Conservation (phyloP, 2,113 vertebrate species). For the Gymnorhina tibicen region DNA sequence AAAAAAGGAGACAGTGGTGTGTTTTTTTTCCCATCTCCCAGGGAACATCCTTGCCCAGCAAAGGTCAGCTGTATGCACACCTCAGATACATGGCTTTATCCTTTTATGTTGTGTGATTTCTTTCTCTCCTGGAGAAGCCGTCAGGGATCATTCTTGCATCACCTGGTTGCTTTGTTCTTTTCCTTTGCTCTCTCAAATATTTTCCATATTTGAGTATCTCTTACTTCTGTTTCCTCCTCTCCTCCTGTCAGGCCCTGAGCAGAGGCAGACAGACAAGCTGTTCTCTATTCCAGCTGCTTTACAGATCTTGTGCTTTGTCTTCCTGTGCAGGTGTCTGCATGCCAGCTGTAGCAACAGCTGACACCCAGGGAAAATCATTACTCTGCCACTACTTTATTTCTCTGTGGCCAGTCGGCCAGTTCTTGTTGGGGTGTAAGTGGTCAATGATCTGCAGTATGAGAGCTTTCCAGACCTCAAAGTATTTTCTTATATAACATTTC, state of each 20-base stretch:
- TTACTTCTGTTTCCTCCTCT: neutral
- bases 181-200: neutral
- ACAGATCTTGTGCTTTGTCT: conserved; percentile 14
- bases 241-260: neutral
- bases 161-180: neutral
- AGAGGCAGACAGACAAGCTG: neutral
- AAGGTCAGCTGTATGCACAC: neutral
- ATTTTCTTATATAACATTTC: neutral
- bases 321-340: neutral
- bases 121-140: neutral
- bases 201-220: neutral
- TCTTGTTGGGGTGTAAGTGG: neutral
- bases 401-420: neutral
- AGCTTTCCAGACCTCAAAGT: neutral
- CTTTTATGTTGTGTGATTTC: neutral
- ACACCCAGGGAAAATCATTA: conserved; percentile 18
- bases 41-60: neutral
- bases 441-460: neutral
- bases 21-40: neutral
- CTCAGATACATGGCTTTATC: neutral
- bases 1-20: neutral
- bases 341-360: conserved; percentile 39
- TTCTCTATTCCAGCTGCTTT: conserved; percentile 29
- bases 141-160: neutral
- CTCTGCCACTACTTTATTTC: neutral